These are phyloP conservation scores for Thripadectes ignobilis DNA, from an alignment of 2,797 vertebrate genomes.

Conservation along the genomic window DNA sequence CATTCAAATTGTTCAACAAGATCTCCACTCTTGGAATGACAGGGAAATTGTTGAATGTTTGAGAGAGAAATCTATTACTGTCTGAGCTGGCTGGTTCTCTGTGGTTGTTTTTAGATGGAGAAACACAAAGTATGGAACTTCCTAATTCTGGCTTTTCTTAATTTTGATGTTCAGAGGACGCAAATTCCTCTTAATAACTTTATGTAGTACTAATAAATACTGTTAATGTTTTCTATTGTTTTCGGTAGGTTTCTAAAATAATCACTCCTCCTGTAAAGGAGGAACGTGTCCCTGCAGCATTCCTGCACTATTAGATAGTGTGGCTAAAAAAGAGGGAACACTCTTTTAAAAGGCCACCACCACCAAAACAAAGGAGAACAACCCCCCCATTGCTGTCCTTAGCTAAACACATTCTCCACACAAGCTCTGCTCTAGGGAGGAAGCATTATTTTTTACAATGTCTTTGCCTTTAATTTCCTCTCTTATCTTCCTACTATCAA, in stretches of 20 bases:
- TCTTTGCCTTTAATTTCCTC: neutral
- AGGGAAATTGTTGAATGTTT: neutral
- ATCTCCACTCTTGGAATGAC: neutral
- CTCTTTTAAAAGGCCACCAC: neutral
- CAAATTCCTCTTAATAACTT: neutral
- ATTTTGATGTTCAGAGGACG: neutral
- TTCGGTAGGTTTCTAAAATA: neutral
- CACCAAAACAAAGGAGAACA: neutral
- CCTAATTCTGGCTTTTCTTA: neutral
- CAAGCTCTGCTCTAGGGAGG: neutral
- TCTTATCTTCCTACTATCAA: neutral
- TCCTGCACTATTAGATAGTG: neutral
- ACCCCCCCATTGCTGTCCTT: neutral
- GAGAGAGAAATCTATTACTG: neutral
- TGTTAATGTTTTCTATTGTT: neutral
- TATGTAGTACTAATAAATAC: neutral
- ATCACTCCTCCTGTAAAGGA: neutral
- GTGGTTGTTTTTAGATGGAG: neutral
- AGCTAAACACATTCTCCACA: neutral
- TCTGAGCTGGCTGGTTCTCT: neutral
- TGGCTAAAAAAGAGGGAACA: neutral
- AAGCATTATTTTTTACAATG: neutral
- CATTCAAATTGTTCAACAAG: neutral
- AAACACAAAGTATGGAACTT: neutral
- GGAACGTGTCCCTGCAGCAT: neutral